Base-by-base conservation (phyloP, 2,797 vertebrate genomes). In the Melanotaenia boesemani region DNA sequence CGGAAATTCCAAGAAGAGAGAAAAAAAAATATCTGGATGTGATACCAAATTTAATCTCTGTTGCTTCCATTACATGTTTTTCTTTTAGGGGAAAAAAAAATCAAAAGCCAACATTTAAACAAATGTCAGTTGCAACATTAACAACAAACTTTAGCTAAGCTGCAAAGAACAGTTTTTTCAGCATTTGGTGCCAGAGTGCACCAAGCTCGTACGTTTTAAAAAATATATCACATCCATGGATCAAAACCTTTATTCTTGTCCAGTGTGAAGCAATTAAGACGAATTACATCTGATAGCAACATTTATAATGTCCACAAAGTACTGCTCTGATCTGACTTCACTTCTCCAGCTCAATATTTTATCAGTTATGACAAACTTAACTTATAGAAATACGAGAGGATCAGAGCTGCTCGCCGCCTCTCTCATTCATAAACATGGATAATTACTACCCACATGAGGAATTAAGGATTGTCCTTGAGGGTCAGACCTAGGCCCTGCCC, bases 381-480 rank as follows among this genome's bases (percentile, higher is more conserved):
- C 60, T 37, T 52, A 55, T 39, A 80, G 62, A 76, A 69, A 69
- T 56, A 37, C 34, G 54, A 65, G 63, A 15, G 18, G 63, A 39
- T 52, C 61, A 13, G 34, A 13, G 37, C 70, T 20, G 73, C 74
- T 84, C 72, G 30, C 63, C 26, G 16, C 63, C 60, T 22, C 48
- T 56, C 55, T 80, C 71, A 78, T 80, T 90, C 73, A 86, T 73
- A 56, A 84, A 75, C 71, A 64, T 50, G 67, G 63, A 84, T 89
- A 86, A 88, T 88, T 82, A 77, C 78, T 50, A 80, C 74, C 77
- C 82, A 80, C 78, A 83, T 82, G 74, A 85, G 74, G 86, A 82
- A 82, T 90, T 84, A 86, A 70, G 80, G 84, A 81, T 84, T 67
- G 88, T 88, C 86, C 82, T 88, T 83, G 77, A 88, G 78, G 89